Evolutionary conservation across 2,113 vertebrate genomes (phyloP).

Genomic region (Ailuropoda melanoleuca): DNA sequence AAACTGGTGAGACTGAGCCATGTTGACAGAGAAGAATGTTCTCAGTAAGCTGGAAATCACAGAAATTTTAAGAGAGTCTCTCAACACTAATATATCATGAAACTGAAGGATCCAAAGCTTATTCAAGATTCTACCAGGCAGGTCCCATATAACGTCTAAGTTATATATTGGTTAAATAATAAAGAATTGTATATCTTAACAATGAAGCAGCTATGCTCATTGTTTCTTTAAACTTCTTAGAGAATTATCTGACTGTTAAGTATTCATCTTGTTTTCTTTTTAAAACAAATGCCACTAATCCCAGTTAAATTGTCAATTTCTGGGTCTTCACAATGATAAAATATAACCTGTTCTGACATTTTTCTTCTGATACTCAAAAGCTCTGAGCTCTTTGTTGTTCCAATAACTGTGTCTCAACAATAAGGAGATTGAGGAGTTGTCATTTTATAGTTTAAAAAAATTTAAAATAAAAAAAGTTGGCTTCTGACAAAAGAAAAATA

Average conservation of each 20-base stretch:
- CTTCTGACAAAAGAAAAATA: background rate
- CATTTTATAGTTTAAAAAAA: background rate
- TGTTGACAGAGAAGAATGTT: background rate
- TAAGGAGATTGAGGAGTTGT: background rate
- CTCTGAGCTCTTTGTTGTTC: background rate
- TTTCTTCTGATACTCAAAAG: background rate
- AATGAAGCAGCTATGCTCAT: background rate
- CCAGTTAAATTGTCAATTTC: background rate
- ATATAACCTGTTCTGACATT: background rate
- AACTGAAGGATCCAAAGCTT: background rate
- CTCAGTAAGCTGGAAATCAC: background rate
- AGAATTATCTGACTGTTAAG: background rate
- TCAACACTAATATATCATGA: background rate
- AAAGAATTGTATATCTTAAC: background rate
- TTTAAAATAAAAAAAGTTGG: background rate
- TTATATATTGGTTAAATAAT: background rate
- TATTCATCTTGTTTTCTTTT: background rate
- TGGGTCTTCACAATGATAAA: background rate
- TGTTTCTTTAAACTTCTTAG: background rate
- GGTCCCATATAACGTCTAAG: background rate
- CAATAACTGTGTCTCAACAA: background rate
- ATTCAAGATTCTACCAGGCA: background rate
- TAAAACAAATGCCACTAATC: background rate
- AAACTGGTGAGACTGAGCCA: background rate
- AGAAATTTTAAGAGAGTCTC: background rate